Evolutionary conservation across 2,113 vertebrate species (phyloP), one percentile per base, ranked within the genome.

Genomic region (Anoplopoma fimbria): DNA sequence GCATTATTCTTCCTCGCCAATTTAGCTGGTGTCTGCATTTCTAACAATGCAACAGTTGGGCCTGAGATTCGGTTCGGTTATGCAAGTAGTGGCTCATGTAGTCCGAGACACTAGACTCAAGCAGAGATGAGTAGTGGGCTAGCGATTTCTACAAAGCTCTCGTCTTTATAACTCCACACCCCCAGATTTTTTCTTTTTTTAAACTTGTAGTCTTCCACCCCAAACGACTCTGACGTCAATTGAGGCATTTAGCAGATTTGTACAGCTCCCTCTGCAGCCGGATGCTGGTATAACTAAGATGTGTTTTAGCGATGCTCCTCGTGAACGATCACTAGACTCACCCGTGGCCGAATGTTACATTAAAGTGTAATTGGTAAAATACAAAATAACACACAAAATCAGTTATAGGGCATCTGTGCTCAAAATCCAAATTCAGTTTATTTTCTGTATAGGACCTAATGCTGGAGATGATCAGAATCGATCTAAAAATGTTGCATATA

Each of bases 401-500:
- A 40, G 12, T 40, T 4, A 79, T 64, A 45, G 9, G 19, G 9
- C 21, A 53, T 51, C 23, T 13, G 15, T 55, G 65, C 53, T 62
- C 4, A 79, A 60, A 72, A 68, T 75, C 47, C 12, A 79, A 33
- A 55, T 34, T 63, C n/a, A 36, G 23, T 64, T 42, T 49, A 4
- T 64, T 72, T 55, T 57, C 36, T 77, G 51, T 58, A 40, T 45
- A 25, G 34, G 82, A 33, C 12, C 5, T 38, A 34, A 69, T 64
- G 34, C 45, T 73, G 23, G 33, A 45, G 69, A 60, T 45, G 34
- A 87, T 85, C 23, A 69, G 57, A 72, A 62, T 5, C 25, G 51
- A 29, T 67, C 25, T 40, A 49, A 33, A 76, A 88, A 55, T 23
- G n/a, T 42, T 34, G 15, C 19, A 60, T 49, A 57, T 57, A 61